A percentile compares a stretch with the other conserved stretches of the same genome.
Conservation (phyloP, 23 tunicate species). For the Phallusia fumigata region DNA sequence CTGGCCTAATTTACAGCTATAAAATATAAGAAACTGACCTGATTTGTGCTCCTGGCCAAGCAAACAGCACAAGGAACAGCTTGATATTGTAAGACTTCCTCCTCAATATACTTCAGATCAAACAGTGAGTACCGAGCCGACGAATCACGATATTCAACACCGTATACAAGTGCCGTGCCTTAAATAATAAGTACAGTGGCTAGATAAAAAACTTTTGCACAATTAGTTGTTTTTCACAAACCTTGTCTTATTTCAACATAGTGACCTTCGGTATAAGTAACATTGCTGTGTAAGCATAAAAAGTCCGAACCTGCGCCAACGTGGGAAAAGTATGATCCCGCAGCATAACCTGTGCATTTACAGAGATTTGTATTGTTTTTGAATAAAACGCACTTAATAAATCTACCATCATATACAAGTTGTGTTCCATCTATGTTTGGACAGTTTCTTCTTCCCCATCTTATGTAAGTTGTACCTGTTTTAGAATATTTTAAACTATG, state of each 20-base stretch:
- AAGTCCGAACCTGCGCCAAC: too few species aligned
- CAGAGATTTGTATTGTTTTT: background rate
- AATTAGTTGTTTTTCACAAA: too few species aligned
- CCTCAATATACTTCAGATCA: slow-evolving; percentile 35
- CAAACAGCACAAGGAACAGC: slow-evolving; percentile 57
- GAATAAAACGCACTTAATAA: background rate
- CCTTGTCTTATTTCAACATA: too few species aligned
- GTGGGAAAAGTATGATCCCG: too few species aligned
- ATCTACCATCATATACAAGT: background rate
- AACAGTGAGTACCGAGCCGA: slow-evolving; percentile 30
- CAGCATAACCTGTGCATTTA: background rate
- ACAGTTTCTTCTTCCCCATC: background rate
- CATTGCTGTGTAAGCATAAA: too few species aligned
- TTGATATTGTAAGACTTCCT: slow-evolving; percentile 6
- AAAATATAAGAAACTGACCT: slow-evolving; percentile 24
- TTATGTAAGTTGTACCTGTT: background rate
- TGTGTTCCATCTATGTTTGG: background rate
- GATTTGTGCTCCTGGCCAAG: slow-evolving; percentile 17
- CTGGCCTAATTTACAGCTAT: too few species aligned
- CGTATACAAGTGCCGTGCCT: slow-evolving; percentile 31
- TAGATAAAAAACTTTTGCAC: background rate
- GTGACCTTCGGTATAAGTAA: too few species aligned
- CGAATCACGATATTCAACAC: slow-evolving; percentile 45
- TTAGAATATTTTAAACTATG: too few species aligned
- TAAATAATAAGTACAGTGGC: background rate